phyloP scores from a whole-genome alignment of 2,113 vertebrate species.

The Burhinus bistriatus region DNA sequence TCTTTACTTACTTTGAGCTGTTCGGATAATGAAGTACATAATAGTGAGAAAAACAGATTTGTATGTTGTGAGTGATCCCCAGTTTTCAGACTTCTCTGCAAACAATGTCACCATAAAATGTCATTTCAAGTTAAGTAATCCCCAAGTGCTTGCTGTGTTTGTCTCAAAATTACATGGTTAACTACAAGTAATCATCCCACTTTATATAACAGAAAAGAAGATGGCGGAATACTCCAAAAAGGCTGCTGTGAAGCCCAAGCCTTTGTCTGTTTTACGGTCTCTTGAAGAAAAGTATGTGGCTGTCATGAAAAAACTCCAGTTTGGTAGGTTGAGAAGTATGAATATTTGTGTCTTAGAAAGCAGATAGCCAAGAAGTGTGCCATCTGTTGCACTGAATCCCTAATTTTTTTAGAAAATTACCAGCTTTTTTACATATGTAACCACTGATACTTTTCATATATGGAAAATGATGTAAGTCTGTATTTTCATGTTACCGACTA shows the following conservation, averaged over 20 bases:
- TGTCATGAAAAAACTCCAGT: conserved; percentile 97
- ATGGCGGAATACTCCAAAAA: conserved; percentile 92
- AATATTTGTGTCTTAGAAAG: background rate
- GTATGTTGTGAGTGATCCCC: background rate
- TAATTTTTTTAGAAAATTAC: background rate
- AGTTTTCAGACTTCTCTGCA: background rate
- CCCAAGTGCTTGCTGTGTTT: background rate
- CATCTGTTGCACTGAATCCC: background rate
- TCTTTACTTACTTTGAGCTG: background rate
- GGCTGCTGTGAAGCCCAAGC: conserved; percentile 86
- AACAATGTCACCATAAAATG: background rate
- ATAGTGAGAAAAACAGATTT: background rate
- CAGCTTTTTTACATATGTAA: background rate
- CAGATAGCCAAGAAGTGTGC: background rate
- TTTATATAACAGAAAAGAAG: conserved; percentile 86
- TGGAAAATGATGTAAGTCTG: background rate
- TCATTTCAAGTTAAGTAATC: background rate
- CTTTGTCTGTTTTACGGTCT: conserved; percentile 88
- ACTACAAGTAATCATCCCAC: background rate
- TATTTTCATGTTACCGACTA: background rate
- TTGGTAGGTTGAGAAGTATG: conserved; percentile 82
- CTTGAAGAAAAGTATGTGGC: conserved; percentile 96
- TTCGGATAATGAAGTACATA: background rate
- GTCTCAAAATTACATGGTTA: background rate
- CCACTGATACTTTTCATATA: background rate